Conservation (phyloP, 1,140 invertebrate genomes). For the Euura saliciscinereae region DNA sequence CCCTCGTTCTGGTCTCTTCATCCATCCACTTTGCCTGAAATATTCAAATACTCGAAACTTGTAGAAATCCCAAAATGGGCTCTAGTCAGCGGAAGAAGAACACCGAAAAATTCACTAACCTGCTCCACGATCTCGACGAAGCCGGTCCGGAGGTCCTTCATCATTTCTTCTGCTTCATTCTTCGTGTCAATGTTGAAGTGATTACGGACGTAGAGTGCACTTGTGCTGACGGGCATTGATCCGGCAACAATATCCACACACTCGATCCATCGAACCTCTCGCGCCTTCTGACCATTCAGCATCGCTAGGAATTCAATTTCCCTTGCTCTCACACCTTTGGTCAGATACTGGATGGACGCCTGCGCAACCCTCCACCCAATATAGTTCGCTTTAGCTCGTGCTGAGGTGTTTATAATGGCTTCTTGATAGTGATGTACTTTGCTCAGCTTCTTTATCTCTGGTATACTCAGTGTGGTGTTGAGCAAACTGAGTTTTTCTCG, state of each 20-base stretch:
- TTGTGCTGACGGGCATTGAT: slow-evolving; percentile 76
- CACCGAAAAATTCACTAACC: slow-evolving; percentile 20
- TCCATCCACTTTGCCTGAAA: slow-evolving; percentile 88
- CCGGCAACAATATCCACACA: slow-evolving; percentile 76
- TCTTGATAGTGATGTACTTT: slow-evolving; percentile 78
- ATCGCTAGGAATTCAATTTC: slow-evolving; percentile 77
- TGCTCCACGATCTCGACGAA: slow-evolving; percentile 50
- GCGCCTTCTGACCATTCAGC: slow-evolving; percentile 75
- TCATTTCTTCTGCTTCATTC: slow-evolving; percentile 80
- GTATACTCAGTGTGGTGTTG: slow-evolving; percentile 89
- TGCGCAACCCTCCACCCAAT: slow-evolving; percentile 81
- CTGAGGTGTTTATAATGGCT: slow-evolving; percentile 57
- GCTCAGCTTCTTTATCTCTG: slow-evolving; percentile 77
- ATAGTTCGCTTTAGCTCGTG: slow-evolving; percentile 75
- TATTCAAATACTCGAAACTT: slow-evolving; percentile 8
- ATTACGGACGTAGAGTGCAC: slow-evolving; percentile 76
- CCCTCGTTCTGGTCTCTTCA: slow-evolving; percentile 72
- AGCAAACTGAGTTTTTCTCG: slow-evolving; percentile 87
- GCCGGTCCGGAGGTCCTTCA: slow-evolving; percentile 74
- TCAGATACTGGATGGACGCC: slow-evolving; percentile 77
- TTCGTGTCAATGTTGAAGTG: slow-evolving; percentile 77
- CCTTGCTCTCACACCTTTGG: slow-evolving; percentile 71
- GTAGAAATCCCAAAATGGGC: neutral
- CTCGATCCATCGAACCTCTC: slow-evolving; percentile 85
- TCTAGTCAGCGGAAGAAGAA: neutral